phyloP scores from a whole-genome alignment of 2,888 invertebrate species.

The Bellardia pandia region DNA sequence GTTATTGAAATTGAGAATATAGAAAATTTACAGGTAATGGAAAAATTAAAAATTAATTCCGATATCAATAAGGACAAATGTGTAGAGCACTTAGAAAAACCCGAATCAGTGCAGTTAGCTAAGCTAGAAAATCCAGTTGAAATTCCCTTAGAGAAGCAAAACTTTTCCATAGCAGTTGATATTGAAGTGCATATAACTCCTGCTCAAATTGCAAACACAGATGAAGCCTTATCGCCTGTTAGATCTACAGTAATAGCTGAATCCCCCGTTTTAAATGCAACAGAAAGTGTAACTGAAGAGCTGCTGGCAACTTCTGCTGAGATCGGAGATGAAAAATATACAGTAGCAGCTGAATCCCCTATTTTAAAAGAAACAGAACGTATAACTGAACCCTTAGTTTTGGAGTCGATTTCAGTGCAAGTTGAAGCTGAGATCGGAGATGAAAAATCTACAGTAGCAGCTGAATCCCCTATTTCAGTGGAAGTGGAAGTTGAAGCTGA shows the following conservation, averaged over 20 bases:
- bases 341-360: too few species aligned
- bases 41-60: too few species aligned
- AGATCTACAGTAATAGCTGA: neutral
- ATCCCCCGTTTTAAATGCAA: neutral
- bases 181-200: conserved; percentile 51
- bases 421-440: too few species aligned
- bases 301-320: conserved; percentile 1
- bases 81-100: neutral
- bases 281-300: neutral
- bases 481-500: too few species aligned
- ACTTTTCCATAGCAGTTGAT: conserved; percentile 24
- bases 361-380: too few species aligned
- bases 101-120: neutral
- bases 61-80: neutral
- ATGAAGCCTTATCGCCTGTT: neutral
- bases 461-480: neutral
- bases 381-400: too few species aligned
- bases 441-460: too few species aligned
- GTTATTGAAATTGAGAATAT: neutral
- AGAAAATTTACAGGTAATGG: neutral
- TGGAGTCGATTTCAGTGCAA: too few species aligned
- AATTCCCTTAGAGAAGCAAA: neutral
- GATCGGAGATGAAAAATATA: too few species aligned
- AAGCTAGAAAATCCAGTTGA: neutral
- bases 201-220: neutral